phyloP scores from a whole-genome alignment of 1,140 invertebrate species.

The Ruditapes philippinarum region DNA sequence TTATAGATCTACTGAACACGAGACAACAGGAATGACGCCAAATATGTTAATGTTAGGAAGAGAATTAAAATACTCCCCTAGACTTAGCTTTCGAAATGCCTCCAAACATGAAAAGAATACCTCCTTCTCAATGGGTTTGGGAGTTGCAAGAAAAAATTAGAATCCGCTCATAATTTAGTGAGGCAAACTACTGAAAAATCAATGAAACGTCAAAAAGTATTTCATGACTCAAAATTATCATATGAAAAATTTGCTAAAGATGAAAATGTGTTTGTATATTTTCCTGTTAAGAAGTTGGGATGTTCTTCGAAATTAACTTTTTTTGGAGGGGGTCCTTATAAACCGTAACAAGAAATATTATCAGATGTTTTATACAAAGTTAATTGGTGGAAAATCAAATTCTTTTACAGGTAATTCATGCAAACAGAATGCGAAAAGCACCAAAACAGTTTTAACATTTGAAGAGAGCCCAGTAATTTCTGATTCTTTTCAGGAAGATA shows the following conservation, averaged over 20 bases:
- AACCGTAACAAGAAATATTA: background rate
- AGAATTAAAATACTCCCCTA: constrained; percentile 66
- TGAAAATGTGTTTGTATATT: constrained; percentile 47
- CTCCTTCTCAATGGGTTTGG: constrained; percentile 20
- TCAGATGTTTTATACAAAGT: constrained; percentile 30
- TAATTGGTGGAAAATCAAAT: constrained; percentile 10
- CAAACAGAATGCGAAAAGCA: background rate
- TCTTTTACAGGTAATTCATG: background rate
- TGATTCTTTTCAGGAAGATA: background rate
- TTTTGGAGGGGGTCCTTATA: constrained; percentile 44
- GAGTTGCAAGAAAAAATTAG: constrained; percentile 24
- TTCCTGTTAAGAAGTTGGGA: background rate
- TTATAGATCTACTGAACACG: constrained; percentile 71
- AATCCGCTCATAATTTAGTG: constrained; percentile 32
- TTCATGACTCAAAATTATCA: constrained; percentile 9
- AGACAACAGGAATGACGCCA: constrained; percentile 70
- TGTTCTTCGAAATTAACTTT: constrained; percentile 44
- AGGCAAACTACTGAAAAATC: background rate
- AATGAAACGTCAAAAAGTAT: constrained; percentile 51
- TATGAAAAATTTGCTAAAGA: constrained; percentile 25
- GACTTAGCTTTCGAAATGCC: constrained; percentile 56
- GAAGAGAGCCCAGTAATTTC: background rate
- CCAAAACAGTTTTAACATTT: background rate
- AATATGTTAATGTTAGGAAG: constrained; percentile 69
- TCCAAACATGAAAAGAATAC: constrained; percentile 9